phyloP scores from a whole-genome alignment of 2,888 invertebrate genomes.

The Sepiola atlantica region DNA sequence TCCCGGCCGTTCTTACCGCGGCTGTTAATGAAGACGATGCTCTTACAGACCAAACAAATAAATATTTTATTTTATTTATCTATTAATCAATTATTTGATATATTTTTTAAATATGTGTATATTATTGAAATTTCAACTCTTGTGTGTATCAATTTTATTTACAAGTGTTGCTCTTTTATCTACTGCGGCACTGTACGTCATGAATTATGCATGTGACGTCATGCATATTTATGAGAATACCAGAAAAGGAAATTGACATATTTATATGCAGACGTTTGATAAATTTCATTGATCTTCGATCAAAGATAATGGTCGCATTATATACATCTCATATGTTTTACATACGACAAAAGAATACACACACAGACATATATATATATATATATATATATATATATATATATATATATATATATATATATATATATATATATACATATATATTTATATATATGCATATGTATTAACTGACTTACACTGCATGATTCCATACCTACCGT shows the following conservation, averaged over 20 bases:
- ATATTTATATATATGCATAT: not conserved
- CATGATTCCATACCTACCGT: no score
- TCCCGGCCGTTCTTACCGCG: no score
- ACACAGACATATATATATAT: not conserved
- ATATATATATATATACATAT: not conserved
- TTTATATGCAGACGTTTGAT: not conserved
- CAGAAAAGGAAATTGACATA: not conserved
- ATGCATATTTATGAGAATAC: not conserved
- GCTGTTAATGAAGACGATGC: no score
- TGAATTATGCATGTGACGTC: conserved; percentile 8
- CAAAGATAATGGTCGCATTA: not conserved
- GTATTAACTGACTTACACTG: no score
- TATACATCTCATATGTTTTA: not conserved
- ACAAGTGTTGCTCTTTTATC: no score
- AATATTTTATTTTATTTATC: not conserved
- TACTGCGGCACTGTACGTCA: not conserved
- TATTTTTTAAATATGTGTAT: not conserved
- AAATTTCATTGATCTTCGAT: not conserved
- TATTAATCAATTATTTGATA: not conserved
- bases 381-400: not conserved
- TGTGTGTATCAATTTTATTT: not conserved
- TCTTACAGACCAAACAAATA: not conserved
- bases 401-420: not conserved
- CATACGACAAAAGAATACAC: not conserved
- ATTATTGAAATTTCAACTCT: not conserved